These are phyloP conservation scores for Ernsta delagoae DNA, from an alignment of 2,888 invertebrate genomes.

Conservation along the genomic window DNA sequence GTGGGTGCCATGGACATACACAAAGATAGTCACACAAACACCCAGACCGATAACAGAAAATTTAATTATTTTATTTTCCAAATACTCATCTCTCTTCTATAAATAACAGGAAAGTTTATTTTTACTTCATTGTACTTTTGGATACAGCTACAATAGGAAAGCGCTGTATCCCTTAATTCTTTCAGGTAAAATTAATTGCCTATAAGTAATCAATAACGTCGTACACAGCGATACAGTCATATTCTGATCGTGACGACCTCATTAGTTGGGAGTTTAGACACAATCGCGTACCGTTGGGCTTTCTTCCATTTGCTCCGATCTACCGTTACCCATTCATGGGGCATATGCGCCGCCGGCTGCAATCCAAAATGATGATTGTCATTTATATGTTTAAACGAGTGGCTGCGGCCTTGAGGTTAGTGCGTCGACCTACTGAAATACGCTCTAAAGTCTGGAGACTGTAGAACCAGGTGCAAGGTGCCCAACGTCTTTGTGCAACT, in stretches of 20 bases:
- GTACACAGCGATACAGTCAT: conserved; percentile 30
- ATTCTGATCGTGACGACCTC: conserved; percentile 57
- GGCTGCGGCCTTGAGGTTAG: conserved; percentile 8
- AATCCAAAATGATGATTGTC: conserved; percentile 11
- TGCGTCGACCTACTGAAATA: conserved; percentile 13
- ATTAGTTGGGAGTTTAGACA: conserved; percentile 63
- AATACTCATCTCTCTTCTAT: too few species aligned
- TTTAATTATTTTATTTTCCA: too few species aligned
- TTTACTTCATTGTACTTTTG: too few species aligned
- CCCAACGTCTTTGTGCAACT: background rate
- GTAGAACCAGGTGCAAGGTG: background rate
- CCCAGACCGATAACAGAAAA: too few species aligned
- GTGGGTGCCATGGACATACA: too few species aligned
- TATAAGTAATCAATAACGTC: conserved; percentile 1
- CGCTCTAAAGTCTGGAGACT: background rate
- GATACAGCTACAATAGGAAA: background rate
- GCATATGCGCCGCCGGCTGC: conserved; percentile 19
- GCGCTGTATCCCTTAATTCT: background rate
- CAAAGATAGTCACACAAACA: too few species aligned
- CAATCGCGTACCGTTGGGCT: conserved; percentile 72
- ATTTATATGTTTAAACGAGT: background rate
- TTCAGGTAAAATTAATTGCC: too few species aligned
- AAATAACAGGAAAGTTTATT: too few species aligned
- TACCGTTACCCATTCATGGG: conserved; percentile 48
- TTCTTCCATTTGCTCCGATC: conserved; percentile 52